These are phyloP conservation scores for Eptesicus fuscus DNA, from an alignment of 2,113 vertebrate genomes.

Conservation along the genomic window DNA sequence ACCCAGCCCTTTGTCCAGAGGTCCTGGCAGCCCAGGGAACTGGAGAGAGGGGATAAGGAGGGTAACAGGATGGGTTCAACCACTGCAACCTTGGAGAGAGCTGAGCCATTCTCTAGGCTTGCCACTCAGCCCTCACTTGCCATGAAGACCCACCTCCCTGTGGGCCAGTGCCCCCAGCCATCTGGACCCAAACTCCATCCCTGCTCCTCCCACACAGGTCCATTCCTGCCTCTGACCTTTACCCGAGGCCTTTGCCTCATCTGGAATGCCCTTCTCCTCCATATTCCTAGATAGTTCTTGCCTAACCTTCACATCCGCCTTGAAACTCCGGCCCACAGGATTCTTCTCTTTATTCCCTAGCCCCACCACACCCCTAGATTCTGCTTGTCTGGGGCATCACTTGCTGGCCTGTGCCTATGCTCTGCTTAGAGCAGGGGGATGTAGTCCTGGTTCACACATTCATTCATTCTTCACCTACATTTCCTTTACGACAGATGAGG, in stretches of 20 bases:
- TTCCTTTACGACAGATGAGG: not conserved
- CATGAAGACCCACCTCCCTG: not conserved
- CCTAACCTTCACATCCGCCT: not conserved
- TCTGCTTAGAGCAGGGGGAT: slow-evolving; percentile 26
- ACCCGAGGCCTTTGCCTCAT: not conserved
- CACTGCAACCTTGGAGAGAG: not conserved
- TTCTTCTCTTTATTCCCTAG: not conserved
- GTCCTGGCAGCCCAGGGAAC: not conserved
- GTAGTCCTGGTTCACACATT: slow-evolving; percentile 10
- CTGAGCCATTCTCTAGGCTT: not conserved
- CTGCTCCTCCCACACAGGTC: accelerated
- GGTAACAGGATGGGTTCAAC: not conserved
- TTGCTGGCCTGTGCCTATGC: not conserved
- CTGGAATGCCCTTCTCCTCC: not conserved
- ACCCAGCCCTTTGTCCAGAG: not conserved
- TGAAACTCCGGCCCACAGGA: not conserved
- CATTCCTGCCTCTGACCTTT: not conserved
- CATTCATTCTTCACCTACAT: not conserved
- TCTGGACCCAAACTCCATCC: not conserved
- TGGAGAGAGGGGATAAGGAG: not conserved
- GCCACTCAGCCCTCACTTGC: not conserved
- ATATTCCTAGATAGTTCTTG: not conserved
- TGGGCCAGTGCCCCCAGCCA: not conserved
- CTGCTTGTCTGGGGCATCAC: not conserved
- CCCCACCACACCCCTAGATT: not conserved